A percentile compares a stretch with the other conserved stretches of the same genome.
Conservation (phyloP, 2,888 invertebrate species). For the Dryocosmus kuriphilus region DNA sequence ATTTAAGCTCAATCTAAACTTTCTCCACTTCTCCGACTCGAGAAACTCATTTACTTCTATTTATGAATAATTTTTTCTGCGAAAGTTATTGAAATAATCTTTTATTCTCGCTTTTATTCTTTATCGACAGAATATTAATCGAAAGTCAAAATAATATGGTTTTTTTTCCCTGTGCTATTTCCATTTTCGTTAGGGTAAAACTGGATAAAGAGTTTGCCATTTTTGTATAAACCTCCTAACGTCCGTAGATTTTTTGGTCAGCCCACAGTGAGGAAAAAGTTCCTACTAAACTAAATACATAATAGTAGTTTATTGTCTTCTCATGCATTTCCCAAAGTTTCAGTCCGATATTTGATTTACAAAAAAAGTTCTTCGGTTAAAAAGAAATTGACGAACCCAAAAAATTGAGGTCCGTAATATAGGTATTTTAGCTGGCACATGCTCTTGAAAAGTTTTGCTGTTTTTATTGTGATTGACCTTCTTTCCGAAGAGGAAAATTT, state of each 20-base stretch:
- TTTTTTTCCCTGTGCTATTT: not conserved
- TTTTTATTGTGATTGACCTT: too few species aligned
- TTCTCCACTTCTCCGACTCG: slow-evolving; percentile 21
- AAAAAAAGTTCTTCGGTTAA: too few species aligned
- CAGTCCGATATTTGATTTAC: too few species aligned
- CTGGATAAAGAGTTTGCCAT: not conserved
- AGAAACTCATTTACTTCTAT: not conserved
- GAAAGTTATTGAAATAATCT: not conserved
- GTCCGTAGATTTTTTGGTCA: not conserved
- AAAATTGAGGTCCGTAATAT: too few species aligned
- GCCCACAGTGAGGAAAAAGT: not conserved
- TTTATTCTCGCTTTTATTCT: not conserved
- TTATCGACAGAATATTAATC: not conserved
- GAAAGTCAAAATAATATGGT: not conserved
- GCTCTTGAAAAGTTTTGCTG: too few species aligned
- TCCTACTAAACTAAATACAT: too few species aligned
- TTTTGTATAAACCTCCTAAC: not conserved
- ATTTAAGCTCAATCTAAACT: not conserved
- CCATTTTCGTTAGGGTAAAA: not conserved
- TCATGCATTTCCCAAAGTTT: too few species aligned
- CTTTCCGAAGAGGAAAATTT: too few species aligned
- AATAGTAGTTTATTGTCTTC: too few species aligned
- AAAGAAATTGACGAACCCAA: too few species aligned
- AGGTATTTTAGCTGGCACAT: too few species aligned
- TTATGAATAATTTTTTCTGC: not conserved